phyloP scores from a whole-genome alignment of 1,140 invertebrate species.

The Drosophila obscura region DNA sequence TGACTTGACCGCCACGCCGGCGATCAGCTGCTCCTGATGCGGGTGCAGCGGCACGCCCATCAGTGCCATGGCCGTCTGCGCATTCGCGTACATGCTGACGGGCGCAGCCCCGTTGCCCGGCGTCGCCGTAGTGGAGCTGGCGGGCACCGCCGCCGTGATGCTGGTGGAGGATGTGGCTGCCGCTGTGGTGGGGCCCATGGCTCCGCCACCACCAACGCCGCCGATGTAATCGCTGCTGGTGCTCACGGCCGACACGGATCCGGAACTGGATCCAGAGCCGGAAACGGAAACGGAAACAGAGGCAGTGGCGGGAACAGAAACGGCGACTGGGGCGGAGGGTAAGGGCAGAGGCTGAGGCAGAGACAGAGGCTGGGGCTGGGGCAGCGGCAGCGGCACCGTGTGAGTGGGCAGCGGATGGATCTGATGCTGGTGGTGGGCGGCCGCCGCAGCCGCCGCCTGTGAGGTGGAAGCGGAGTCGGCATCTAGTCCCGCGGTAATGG shows the following conservation, averaged over 20 bases:
- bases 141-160: slow-evolving; percentile 59
- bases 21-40: slow-evolving; percentile 59
- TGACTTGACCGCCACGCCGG: slow-evolving; percentile 58
- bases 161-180: slow-evolving; percentile 62
- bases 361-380: slow-evolving; percentile 3
- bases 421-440: slow-evolving; percentile 52
- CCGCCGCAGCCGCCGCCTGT: slow-evolving; percentile 56
- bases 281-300: too few relatives aligned
- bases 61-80: slow-evolving; percentile 71
- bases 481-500: slow-evolving; percentile 63
- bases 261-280: not conserved
- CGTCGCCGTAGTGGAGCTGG: slow-evolving; percentile 54
- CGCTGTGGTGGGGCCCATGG: slow-evolving; percentile 51
- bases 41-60: slow-evolving; percentile 68
- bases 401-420: slow-evolving; percentile 4
- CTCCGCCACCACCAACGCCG: slow-evolving; percentile 35
- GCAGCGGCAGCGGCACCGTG: slow-evolving; percentile 5
- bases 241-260: slow-evolving; percentile 55
- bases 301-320: too few relatives aligned
- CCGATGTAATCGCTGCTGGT: slow-evolving; percentile 70
- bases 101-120: slow-evolving; percentile 51
- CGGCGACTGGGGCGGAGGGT: slow-evolving; percentile 16
- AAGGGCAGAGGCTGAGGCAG: slow-evolving; percentile 8
- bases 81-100: slow-evolving; percentile 68
- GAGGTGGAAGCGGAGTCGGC: slow-evolving; percentile 68